Conservation (phyloP, 2,797 vertebrate genomes). For the Artibeus jamaicensis region DNA sequence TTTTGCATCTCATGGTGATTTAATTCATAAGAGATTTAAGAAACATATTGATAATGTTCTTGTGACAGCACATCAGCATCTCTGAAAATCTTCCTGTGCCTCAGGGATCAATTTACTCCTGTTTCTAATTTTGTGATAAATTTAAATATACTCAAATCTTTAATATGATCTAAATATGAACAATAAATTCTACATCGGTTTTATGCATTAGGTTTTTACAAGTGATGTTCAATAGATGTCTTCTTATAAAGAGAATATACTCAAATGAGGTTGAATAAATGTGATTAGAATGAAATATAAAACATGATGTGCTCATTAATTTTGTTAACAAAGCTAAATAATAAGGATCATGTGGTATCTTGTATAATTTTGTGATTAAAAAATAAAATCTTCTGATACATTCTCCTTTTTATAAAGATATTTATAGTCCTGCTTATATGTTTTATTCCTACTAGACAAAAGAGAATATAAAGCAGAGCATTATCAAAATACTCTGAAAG, state of each 20-base stretch:
- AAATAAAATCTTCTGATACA: not conserved
- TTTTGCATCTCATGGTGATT: constrained; percentile 61
- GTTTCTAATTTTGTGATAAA: not conserved
- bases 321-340: not conserved
- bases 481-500: not conserved
- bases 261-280: not conserved
- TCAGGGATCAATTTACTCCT: not conserved
- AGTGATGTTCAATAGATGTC: not conserved
- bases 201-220: not conserved
- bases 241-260: not conserved
- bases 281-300: not conserved
- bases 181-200: not conserved
- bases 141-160: not conserved
- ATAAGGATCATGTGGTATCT: not conserved
- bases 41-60: constrained; percentile 45
- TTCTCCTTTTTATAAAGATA: not conserved
- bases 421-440: not conserved
- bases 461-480: not conserved
- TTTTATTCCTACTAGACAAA: not conserved
- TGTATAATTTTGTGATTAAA: not conserved
- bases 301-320: not conserved
- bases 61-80: constrained; percentile 34
- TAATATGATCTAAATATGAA: constrained; percentile 9
- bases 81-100: not conserved
- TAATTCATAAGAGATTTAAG: constrained; percentile 61